phyloP scores from a whole-genome alignment of 2,888 invertebrate species.

The Pandemis corylana region DNA sequence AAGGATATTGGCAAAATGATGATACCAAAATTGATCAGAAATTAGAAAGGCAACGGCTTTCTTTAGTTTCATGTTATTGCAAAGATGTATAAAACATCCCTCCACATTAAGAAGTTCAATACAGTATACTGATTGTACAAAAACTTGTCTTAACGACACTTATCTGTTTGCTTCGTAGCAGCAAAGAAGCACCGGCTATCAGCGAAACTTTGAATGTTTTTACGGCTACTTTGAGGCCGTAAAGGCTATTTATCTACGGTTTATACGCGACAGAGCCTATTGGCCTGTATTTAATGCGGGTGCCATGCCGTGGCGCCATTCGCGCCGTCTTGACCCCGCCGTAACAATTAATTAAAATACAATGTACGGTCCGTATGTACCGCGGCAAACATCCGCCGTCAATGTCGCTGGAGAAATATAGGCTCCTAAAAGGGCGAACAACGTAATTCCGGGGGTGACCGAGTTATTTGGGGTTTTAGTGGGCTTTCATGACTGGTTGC shows the following conservation, averaged over 20 bases:
- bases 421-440: conserved; percentile 53
- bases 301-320: conserved; percentile 74
- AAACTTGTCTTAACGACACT: background rate
- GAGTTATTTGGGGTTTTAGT: conserved; percentile 41
- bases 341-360: conserved; percentile 82
- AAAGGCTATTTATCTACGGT: conserved; percentile 62
- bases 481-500: conserved; percentile 41
- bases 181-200: conserved; percentile 12
- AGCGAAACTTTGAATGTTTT: conserved; percentile 29
- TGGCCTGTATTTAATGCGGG: conserved; percentile 42
- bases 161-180: background rate
- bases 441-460: conserved; percentile 44
- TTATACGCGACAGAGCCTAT: conserved; percentile 56
- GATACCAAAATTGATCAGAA: too few species aligned
- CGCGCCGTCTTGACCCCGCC: conserved; percentile 64
- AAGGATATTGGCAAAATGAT: too few species aligned
- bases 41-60: too few species aligned
- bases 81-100: too few species aligned
- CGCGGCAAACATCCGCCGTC: conserved; percentile 51
- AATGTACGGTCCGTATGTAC: conserved; percentile 60
- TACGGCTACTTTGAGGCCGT: conserved; percentile 52
- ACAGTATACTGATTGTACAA: background rate
- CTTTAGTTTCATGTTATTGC: too few species aligned
- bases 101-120: background rate
- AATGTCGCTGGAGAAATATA: conserved; percentile 57